Base-by-base conservation (phyloP, 2,113 vertebrate species). In the Otocyon megalotis region DNA sequence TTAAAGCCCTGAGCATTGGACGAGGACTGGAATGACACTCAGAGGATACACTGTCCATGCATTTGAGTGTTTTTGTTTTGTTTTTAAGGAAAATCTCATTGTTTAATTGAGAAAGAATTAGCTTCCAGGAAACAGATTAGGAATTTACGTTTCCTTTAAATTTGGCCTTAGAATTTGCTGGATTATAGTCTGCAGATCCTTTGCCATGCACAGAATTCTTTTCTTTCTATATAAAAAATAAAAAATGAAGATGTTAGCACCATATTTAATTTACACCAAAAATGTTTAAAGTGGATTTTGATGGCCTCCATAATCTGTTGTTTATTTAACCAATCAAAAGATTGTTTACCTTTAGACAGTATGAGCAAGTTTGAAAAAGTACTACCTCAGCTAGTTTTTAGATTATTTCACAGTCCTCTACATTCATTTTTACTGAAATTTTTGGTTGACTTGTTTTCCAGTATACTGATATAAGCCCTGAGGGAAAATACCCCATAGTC, bases 321-420 rank as follows among this genome's bases (percentile, higher is more conserved):
- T 95, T 94, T 87, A 80, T 32, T 95, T 96, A 90, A 63, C 14
- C 28, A 81, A 37, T 87, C 82, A 87, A 72, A 94, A 94, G 12
- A 35, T 80, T 50, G 48, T 88, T 88, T 71, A 50, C 48, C 35
- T 63, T 97, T 84, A 85, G 28, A 54, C 1, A 83, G 4, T 14
- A 10, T 91, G 62, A 94, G 35, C 54, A 86, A 54, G 14, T 74
- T 87, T 95, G 91, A 5, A 58, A 93, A 96, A 86, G 72, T 94
- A 67, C 54, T 88, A 28, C 13, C 24, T 82, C 14, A 50, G 12
- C 65, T 87, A 16, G n/a, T 90, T 88, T 85, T 93, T 88, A 74
- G 62, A 65, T 94, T 91, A 43, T 1, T n/a, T 72, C 16, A 80
- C 9, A 37, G 22, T 90, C 26, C 79, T 77, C 54, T 74, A 6